Conservation (phyloP, 1,140 invertebrate species). For the Coptotermes formosanus region DNA sequence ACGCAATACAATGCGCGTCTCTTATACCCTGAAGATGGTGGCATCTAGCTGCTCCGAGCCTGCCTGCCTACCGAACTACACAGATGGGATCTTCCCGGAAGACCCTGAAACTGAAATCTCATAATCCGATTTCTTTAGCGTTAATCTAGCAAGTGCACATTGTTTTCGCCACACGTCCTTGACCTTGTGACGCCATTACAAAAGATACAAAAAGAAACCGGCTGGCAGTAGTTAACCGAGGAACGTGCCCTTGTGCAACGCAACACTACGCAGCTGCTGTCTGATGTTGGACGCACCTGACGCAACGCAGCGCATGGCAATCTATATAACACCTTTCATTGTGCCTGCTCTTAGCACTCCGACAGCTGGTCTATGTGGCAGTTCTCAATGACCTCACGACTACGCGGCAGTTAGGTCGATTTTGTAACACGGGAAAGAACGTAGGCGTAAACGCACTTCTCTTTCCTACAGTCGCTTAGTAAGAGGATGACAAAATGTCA, state of each 20-base stretch:
- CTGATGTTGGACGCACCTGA: background rate
- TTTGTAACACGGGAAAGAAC: background rate
- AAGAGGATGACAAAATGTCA: no score
- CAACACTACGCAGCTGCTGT: background rate
- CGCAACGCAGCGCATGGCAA: background rate
- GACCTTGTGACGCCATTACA: background rate
- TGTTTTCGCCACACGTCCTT: background rate
- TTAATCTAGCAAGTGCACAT: background rate
- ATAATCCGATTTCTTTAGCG: no score
- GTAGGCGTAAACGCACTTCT: no score
- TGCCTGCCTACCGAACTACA: no score
- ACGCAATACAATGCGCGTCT: no score
- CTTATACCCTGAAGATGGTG: no score
- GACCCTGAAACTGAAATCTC: no score
- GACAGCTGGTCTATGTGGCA: background rate
- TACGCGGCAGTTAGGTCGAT: background rate
- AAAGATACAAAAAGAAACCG: background rate
- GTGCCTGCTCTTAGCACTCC: background rate
- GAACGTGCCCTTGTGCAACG: conserved; percentile 11
- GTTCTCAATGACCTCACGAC: background rate
- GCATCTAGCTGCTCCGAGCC: no score
- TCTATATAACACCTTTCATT: background rate
- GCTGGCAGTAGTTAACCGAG: conserved; percentile 2
- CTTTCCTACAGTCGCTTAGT: no score
- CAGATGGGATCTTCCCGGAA: no score